phyloP scores from a whole-genome alignment of 2,888 invertebrate species.

The Rhaphigaster nebulosa region DNA sequence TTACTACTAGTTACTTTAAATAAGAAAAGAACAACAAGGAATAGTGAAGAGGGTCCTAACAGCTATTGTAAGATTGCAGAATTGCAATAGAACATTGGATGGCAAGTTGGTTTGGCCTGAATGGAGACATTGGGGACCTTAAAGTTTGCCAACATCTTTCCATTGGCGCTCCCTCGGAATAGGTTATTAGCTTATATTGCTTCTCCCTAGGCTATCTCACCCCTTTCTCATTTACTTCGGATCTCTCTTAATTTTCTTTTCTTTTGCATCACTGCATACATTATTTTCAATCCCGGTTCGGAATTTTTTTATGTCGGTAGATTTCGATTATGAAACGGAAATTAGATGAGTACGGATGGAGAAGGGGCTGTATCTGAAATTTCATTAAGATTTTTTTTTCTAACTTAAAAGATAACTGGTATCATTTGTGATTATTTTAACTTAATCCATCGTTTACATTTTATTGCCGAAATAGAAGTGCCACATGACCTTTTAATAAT shows the following conservation, averaged over 20 bases:
- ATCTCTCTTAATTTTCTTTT: background rate
- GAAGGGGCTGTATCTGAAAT: background rate
- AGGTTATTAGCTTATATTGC: background rate
- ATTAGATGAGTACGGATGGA: background rate
- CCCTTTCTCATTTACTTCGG: background rate
- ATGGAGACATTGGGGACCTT: background rate
- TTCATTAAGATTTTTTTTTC: background rate
- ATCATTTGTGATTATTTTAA: background rate
- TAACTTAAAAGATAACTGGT: background rate
- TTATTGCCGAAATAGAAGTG: too few species aligned
- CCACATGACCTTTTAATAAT: too few species aligned
- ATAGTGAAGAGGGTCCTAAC: background rate
- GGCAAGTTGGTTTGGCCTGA: background rate
- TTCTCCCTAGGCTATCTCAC: background rate
- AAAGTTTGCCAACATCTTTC: slow-evolving; percentile 2
- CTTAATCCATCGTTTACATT: too few species aligned
- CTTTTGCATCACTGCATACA: background rate
- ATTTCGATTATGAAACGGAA: background rate
- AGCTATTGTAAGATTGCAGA: background rate
- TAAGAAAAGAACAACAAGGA: background rate
- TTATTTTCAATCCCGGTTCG: background rate
- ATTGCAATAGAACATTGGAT: slow-evolving; percentile 7
- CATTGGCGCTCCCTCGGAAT: background rate
- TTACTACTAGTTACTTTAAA: background rate
- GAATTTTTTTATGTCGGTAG: background rate